A percentile compares a stretch with the other conserved stretches of the same genome.
These are phyloP conservation scores for Carabus problematicus DNA, from an alignment of 2,888 invertebrate species.

Conservation along the genomic window DNA sequence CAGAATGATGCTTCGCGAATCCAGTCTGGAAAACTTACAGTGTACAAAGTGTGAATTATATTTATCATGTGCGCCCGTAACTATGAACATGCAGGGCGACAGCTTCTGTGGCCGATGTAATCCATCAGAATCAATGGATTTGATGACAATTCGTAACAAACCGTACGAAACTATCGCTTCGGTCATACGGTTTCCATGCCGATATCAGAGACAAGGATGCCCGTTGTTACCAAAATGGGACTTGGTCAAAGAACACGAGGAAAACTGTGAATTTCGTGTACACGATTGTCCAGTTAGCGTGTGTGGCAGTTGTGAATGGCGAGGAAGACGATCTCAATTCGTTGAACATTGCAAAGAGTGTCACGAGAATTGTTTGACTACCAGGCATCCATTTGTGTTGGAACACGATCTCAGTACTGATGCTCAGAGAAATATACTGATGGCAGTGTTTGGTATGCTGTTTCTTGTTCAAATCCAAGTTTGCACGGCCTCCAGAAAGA, in stretches of 20 bases:
- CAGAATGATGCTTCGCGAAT: constrained; percentile 9
- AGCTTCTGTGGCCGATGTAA: constrained; percentile 31
- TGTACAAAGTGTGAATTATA: constrained; percentile 23
- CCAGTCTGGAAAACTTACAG: constrained; percentile 7
- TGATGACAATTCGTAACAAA: constrained; percentile 16
- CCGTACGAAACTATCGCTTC: constrained; percentile 25
- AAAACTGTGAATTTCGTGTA: constrained; percentile 25
- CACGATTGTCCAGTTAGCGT: constrained; percentile 12
- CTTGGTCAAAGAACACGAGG: constrained; percentile 23
- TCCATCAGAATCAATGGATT: neutral
- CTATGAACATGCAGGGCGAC: constrained; percentile 10
- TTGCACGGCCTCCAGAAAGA: constrained; percentile 8
- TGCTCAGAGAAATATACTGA: constrained; percentile 16
- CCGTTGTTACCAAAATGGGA: constrained; percentile 5
- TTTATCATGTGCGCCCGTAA: constrained; percentile 31
- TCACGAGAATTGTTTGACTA: constrained; percentile 12
- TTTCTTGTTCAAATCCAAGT: constrained; percentile 32
- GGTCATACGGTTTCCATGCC: constrained; percentile 21
- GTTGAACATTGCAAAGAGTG: constrained; percentile 17
- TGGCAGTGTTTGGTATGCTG: constrained; percentile 17
- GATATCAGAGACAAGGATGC: constrained; percentile 27
- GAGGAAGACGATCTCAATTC: constrained; percentile 7
- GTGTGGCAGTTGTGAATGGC: constrained; percentile 18
- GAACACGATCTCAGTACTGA: constrained; percentile 14
- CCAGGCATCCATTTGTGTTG: constrained; percentile 15